A percentile compares a stretch with the other conserved stretches of the same genome.
Conservation (phyloP, 2,113 vertebrate species). For the Platycercus adscitus region DNA sequence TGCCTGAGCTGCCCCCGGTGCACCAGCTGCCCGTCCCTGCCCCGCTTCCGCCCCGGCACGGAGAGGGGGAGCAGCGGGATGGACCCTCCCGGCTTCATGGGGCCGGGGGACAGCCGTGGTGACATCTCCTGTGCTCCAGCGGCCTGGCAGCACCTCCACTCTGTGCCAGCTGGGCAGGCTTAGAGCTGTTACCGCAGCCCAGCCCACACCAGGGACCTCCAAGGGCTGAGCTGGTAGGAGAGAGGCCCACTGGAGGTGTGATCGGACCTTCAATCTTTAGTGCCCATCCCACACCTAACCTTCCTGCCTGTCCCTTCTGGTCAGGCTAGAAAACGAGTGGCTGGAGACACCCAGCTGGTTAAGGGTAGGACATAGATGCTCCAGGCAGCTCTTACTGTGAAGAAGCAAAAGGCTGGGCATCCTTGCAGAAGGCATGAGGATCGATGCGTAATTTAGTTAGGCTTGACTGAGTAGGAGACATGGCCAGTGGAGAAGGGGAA, state of each 20-base stretch:
- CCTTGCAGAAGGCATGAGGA: not conserved
- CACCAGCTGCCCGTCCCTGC: not conserved
- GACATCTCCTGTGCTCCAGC: not conserved
- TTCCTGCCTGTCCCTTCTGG: not conserved
- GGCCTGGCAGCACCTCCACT: not conserved
- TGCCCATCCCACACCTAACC: not conserved
- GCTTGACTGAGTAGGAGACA: conserved; percentile 1
- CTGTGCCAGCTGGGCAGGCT: not conserved
- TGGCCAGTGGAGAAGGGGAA: not conserved
- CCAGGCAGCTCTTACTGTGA: not conserved
- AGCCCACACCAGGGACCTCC: not conserved
- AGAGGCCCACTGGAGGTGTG: not conserved
- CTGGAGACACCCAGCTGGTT: not conserved
- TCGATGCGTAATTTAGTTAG: not conserved
- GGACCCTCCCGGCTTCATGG: not conserved
- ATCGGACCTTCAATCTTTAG: not conserved
- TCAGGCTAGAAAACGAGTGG: not conserved
- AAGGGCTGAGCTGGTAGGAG: not conserved
- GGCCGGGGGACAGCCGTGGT: not conserved
- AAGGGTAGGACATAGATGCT: not conserved
- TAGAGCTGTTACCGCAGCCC: not conserved
- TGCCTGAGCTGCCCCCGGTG: not conserved
- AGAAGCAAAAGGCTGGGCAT: not conserved
- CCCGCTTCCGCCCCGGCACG: not conserved
- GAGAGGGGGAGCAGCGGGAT: not conserved